Conservation (phyloP, 2,797 vertebrate species). For the Huso huso region DNA sequence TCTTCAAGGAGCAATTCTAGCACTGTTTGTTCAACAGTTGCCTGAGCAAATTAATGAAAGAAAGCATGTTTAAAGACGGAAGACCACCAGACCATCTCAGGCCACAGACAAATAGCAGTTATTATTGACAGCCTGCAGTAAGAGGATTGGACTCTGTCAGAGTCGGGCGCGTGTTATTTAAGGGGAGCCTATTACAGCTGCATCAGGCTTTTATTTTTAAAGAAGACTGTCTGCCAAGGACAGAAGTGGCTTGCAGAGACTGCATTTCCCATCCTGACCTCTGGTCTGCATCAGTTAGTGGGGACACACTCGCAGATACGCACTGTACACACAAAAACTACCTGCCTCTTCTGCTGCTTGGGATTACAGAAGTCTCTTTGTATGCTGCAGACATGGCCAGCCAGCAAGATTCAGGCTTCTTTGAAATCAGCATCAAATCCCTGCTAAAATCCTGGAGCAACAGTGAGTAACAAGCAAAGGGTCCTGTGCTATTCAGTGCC, state of each 20-base stretch:
- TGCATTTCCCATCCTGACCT: slow-evolving; percentile 64
- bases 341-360: slow-evolving; percentile 57
- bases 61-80: slow-evolving; percentile 31
- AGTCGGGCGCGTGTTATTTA: slow-evolving; percentile 57
- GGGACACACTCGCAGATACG: slow-evolving; percentile 61
- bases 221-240: slow-evolving; percentile 54
- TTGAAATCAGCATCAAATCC: slow-evolving; percentile 99
- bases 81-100: slow-evolving; percentile 36
- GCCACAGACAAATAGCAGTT: slow-evolving; percentile 58
- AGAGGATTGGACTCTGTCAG: slow-evolving; percentile 66
- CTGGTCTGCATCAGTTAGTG: slow-evolving; percentile 61
- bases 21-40: slow-evolving; percentile 29
- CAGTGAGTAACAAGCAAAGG: slow-evolving; percentile 73
- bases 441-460: slow-evolving; percentile 96
- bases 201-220: slow-evolving; percentile 40
- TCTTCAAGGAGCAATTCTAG: slow-evolving; percentile 16
- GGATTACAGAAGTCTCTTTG: slow-evolving; percentile 47
- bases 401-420: slow-evolving; percentile 97
- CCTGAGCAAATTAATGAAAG: slow-evolving; percentile 28
- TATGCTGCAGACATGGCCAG: slow-evolving; percentile 83
- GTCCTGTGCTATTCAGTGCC: background rate
- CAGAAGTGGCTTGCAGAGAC: slow-evolving; percentile 61
- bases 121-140: slow-evolving; percentile 61
- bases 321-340: slow-evolving; percentile 41
- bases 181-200: slow-evolving; percentile 53